A percentile compares a stretch with the other conserved stretches of the same genome.
Conservation (phyloP, 2,113 vertebrate genomes). For the Pandion haliaetus region DNA sequence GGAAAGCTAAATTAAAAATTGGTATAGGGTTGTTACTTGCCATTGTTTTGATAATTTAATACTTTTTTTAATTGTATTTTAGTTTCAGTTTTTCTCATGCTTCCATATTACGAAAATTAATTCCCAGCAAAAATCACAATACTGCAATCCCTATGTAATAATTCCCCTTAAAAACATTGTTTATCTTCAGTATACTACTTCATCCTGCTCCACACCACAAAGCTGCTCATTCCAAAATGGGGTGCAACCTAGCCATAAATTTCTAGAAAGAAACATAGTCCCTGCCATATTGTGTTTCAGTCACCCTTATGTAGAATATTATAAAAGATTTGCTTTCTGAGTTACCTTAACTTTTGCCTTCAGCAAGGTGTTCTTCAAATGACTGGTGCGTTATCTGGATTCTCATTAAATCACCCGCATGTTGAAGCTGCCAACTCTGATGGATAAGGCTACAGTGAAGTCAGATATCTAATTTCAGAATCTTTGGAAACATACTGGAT, state of each 20-base stretch:
- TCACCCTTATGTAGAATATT: background rate
- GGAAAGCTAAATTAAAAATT: background rate
- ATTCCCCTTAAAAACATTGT: background rate
- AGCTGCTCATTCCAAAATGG: conserved; percentile 3
- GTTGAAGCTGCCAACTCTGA: background rate
- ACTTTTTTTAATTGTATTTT: background rate
- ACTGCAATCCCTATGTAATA: background rate
- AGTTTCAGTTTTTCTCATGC: background rate
- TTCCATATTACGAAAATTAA: background rate
- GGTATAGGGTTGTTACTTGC: background rate
- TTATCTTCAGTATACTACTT: background rate
- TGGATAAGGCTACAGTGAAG: background rate
- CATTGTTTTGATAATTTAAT: background rate
- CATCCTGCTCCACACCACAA: background rate
- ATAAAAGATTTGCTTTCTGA: conserved; percentile 21
- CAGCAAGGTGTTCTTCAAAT: conserved; percentile 45
- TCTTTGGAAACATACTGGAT: background rate
- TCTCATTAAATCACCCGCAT: background rate
- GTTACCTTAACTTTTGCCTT: conserved; percentile 38
- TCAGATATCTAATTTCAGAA: background rate
- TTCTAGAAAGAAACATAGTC: background rate
- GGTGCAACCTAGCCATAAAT: background rate
- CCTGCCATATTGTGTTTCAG: background rate
- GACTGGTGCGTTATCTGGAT: background rate
- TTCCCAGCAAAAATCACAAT: background rate